phyloP scores from a whole-genome alignment of 1,140 invertebrate species.

The Luehdorfia chinensis region DNA sequence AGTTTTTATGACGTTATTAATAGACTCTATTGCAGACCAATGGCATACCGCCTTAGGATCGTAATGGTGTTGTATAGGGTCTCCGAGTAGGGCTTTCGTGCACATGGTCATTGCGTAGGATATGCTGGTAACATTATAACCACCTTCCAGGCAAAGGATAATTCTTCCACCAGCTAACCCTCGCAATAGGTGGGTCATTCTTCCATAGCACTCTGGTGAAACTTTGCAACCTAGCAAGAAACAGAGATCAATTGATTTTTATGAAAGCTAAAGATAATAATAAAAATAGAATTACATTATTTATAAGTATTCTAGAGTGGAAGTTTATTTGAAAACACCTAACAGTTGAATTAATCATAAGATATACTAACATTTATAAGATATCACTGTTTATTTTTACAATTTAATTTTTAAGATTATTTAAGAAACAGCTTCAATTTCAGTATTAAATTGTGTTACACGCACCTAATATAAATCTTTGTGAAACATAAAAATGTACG shows the following conservation, averaged over 20 bases:
- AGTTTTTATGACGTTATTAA: constrained; percentile 83
- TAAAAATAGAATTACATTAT: too few relatives aligned
- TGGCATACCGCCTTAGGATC: constrained; percentile 66
- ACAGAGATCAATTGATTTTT: too few relatives aligned
- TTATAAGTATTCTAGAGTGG: not conserved
- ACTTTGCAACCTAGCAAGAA: constrained; percentile 84
- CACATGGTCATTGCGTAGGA: constrained; percentile 92
- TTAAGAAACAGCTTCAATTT: too few relatives aligned
- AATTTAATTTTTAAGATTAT: too few relatives aligned
- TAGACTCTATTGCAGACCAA: constrained; percentile 81
- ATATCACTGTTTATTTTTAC: too few relatives aligned
- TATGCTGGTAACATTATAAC: constrained; percentile 93
- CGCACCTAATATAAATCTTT: too few relatives aligned
- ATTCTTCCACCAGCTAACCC: constrained; percentile 89
- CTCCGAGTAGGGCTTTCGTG: constrained; percentile 90
- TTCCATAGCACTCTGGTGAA: constrained; percentile 91
- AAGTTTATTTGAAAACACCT: not conserved
- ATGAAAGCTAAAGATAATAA: too few relatives aligned
- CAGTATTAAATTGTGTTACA: too few relatives aligned
- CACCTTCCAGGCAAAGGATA: constrained; percentile 93
- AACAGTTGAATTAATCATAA: too few relatives aligned
- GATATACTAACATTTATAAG: too few relatives aligned
- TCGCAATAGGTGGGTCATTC: constrained; percentile 92
- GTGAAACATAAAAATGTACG: too few relatives aligned
- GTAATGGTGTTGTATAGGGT: constrained; percentile 81